These are phyloP conservation scores for Drosophila formosana DNA, from an alignment of 2,888 invertebrate species.

Conservation along the genomic window DNA sequence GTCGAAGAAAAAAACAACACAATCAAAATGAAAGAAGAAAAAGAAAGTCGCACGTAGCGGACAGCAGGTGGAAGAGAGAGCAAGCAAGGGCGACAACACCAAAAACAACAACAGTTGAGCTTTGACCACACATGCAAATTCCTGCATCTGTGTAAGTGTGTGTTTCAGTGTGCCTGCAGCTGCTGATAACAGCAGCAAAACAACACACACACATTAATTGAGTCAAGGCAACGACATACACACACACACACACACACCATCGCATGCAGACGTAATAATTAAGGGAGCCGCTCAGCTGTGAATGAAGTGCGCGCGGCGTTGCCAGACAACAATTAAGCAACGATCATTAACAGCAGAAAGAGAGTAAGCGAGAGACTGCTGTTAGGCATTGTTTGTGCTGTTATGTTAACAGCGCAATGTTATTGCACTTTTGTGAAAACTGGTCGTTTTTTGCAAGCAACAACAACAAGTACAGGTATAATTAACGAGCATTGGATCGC, in stretches of 20 bases:
- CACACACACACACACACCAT: not conserved
- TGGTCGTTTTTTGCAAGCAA: conserved; percentile 19
- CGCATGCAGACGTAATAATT: conserved; percentile 2
- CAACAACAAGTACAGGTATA: conserved; percentile 24
- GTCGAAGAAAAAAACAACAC: conserved; percentile 24
- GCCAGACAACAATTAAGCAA: conserved; percentile 28
- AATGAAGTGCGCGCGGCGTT: conserved; percentile 34
- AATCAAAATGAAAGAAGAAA: conserved; percentile 27
- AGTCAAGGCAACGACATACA: conserved; percentile 13
- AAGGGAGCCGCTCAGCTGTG: conserved; percentile 26
- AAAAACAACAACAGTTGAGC: conserved; percentile 14
- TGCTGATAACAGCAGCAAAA: conserved; percentile 15
- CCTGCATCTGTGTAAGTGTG: not conserved
- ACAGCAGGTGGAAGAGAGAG: conserved; percentile 15
- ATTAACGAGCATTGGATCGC: conserved; percentile 36
- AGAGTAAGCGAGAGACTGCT: conserved; percentile 18
- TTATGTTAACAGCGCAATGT: conserved; percentile 23
- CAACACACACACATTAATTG: conserved; percentile 8
- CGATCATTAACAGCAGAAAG: conserved; percentile 3
- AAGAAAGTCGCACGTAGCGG: conserved; percentile 47
- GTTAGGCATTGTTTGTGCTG: conserved; percentile 9
- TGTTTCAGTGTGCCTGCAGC: not conserved
- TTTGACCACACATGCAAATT: conserved; percentile 28
- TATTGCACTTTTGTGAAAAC: conserved; percentile 45
- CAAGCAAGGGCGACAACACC: conserved; percentile 12